phyloP scores from a whole-genome alignment of 2,113 vertebrate species.

The Stigmatopora argus region DNA sequence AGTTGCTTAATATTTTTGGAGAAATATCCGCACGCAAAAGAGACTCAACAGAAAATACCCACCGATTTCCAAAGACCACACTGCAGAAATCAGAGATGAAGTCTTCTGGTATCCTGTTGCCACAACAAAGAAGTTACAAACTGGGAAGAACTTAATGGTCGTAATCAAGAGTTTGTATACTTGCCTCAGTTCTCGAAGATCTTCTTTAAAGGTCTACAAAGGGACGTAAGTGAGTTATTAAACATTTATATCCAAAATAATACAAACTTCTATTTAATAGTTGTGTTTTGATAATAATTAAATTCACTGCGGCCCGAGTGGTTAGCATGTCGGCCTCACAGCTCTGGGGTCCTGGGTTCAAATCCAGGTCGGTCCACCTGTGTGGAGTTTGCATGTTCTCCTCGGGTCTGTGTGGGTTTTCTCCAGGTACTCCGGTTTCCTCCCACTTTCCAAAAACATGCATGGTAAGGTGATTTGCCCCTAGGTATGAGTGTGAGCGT shows the following conservation, averaged over 20 bases:
- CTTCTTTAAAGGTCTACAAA: conserved; percentile 78
- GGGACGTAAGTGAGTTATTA: conserved; percentile 21
- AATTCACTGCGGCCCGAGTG: no score
- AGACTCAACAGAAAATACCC: conserved; percentile 27
- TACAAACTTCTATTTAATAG: no score
- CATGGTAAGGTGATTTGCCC: no score
- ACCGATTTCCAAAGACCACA: conserved; percentile 81
- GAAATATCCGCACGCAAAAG: neutral
- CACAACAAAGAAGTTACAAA: conserved; percentile 28
- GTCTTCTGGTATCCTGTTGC: conserved; percentile 76
- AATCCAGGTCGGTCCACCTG: no score
- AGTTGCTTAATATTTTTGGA: neutral
- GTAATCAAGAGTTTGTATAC: neutral
- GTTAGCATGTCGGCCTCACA: no score
- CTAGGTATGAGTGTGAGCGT: no score
- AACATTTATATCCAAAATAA: conserved; percentile 26
- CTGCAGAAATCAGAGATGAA: conserved; percentile 78
- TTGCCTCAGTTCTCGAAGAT: conserved; percentile 79
- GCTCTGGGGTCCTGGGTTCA: no score
- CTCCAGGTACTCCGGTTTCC: no score
- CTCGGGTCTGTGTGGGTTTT: no score
- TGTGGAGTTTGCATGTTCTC: no score
- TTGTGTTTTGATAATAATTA: no score
- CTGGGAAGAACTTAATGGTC: neutral
- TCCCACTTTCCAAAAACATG: no score